These are phyloP conservation scores for Lepus americanus DNA, from an alignment of 2,113 vertebrate species.

Conservation along the genomic window DNA sequence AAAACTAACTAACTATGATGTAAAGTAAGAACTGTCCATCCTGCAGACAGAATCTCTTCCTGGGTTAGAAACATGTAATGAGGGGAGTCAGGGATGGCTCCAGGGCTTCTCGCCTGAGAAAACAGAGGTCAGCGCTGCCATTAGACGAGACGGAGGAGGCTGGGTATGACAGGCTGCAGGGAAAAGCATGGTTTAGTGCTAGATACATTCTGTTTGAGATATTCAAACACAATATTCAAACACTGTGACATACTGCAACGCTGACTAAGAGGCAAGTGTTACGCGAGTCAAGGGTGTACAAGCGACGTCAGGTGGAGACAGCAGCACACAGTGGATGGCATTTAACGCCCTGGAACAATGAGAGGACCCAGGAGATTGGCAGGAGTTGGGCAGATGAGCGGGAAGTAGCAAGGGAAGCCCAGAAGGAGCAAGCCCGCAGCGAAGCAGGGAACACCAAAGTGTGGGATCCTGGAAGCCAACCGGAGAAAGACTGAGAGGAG, in stretches of 20 bases:
- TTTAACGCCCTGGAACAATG: not conserved
- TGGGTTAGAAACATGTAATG: not conserved
- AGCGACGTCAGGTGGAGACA: not conserved
- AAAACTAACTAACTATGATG: not conserved
- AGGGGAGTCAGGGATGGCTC: not conserved
- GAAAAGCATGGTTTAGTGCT: not conserved
- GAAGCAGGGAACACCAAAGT: not conserved
- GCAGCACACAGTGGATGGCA: not conserved
- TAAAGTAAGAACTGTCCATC: not conserved
- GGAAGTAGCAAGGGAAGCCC: not conserved
- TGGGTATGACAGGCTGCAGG: not conserved
- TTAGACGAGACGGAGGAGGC: not conserved
- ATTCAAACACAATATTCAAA: not conserved
- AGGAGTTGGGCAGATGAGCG: not conserved
- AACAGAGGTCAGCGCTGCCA: not conserved
- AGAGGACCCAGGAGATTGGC: not conserved
- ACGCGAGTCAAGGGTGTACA: not conserved
- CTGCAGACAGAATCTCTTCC: not conserved
- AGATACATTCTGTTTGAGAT: not conserved
- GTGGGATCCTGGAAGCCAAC: not conserved
- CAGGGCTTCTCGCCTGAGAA: constrained; percentile 18
- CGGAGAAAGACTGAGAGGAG: not conserved
- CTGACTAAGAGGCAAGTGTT: not conserved
- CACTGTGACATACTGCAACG: not conserved
- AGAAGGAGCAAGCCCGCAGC: not conserved